These are phyloP conservation scores for Saiga tatarica DNA, from an alignment of 2,113 vertebrate genomes.

Conservation along the genomic window DNA sequence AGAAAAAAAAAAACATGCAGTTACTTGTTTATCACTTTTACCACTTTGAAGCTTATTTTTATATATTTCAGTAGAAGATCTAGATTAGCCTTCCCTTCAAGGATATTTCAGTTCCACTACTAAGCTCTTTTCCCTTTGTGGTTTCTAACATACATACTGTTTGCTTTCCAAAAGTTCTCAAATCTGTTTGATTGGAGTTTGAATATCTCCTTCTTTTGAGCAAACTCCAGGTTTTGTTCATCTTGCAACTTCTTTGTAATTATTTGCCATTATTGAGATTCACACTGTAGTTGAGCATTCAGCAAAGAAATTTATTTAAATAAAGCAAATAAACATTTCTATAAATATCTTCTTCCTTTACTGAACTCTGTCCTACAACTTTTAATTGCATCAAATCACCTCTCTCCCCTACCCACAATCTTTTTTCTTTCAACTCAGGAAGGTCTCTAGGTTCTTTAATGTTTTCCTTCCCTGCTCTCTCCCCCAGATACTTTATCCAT, in stretches of 20 bases:
- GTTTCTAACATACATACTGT: neutral
- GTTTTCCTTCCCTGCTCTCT: neutral
- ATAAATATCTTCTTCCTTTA: neutral
- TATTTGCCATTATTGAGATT: neutral
- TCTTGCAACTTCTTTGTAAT: neutral
- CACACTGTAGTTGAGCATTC: neutral
- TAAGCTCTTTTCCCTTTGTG: neutral
- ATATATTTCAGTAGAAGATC: neutral
- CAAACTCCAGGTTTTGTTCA: neutral
- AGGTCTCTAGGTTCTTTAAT: neutral
- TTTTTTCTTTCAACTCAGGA: neutral
- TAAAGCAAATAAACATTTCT: neutral
- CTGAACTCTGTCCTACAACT: neutral
- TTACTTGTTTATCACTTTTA: neutral
- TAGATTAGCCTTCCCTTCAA: neutral
- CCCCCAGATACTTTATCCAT: neutral
- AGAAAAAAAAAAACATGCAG: too few species aligned
- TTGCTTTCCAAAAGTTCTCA: neutral
- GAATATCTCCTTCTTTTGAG: neutral
- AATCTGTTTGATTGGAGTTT: neutral
- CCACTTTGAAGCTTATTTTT: neutral
- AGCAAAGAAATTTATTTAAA: neutral
- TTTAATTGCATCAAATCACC: neutral
- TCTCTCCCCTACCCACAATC: neutral
- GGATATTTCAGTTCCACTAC: neutral